Evolutionary conservation across 2,113 vertebrate species (phyloP).

Genomic region (Lynx canadensis): DNA sequence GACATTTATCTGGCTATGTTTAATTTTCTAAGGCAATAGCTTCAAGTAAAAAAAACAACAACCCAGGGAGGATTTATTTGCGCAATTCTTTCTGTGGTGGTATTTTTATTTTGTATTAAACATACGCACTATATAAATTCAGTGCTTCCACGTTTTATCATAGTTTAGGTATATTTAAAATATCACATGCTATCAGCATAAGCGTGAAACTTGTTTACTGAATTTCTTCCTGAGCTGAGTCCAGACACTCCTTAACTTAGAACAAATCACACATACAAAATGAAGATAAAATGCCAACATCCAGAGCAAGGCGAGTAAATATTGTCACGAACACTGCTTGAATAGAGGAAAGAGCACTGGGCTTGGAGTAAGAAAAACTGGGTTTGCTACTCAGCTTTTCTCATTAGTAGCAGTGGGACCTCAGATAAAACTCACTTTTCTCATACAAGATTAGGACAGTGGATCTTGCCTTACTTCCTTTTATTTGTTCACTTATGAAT

Average conservation of each 20-base stretch:
- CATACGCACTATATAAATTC: constrained; percentile 11
- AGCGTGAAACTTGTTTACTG: constrained; percentile 66
- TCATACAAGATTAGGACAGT: not conserved
- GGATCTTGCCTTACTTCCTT: not conserved
- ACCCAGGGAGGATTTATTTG: constrained; percentile 50
- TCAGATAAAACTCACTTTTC: not conserved
- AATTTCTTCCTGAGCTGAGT: constrained; percentile 55
- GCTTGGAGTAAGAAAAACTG: not conserved
- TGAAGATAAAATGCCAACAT: constrained; percentile 68
- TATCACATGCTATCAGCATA: constrained; percentile 61
- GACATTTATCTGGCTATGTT: constrained; percentile 63
- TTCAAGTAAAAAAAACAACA: constrained; percentile 10
- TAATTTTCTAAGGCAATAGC: constrained; percentile 57
- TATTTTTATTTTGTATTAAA: constrained; percentile 74
- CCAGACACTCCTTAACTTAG: constrained; percentile 58
- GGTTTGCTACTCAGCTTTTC: constrained; percentile 22
- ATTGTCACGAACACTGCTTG: not conserved
- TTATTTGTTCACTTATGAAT: not conserved
- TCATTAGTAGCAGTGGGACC: constrained; percentile 47
- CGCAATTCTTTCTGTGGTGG: constrained; percentile 33
- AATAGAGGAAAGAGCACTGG: not conserved
- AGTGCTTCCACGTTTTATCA: constrained; percentile 55
- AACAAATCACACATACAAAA: constrained; percentile 54
- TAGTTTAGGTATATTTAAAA: constrained; percentile 72
- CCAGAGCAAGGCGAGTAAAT: constrained; percentile 46